phyloP scores from a whole-genome alignment of 2,113 vertebrate species.

The Caloenas nicobarica region DNA sequence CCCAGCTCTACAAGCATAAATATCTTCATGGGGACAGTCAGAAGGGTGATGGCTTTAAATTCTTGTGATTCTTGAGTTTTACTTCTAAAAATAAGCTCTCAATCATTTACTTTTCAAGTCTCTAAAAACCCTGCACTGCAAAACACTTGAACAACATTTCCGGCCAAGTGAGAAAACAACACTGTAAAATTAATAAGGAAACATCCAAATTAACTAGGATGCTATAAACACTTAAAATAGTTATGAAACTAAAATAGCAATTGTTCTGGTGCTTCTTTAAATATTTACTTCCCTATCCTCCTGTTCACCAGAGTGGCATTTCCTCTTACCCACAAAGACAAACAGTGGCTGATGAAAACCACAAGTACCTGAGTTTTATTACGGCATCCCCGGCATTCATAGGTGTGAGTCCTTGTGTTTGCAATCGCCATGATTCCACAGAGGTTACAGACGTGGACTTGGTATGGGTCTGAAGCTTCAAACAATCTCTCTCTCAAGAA shows the following conservation, averaged over 20 bases:
- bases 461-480: constrained; percentile 96
- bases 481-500: constrained; percentile 94
- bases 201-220: background rate
- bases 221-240: constrained; percentile 17
- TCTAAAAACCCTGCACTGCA: background rate
- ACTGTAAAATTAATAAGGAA: background rate
- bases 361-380: constrained; percentile 93
- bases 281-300: constrained; percentile 22
- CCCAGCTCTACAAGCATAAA: background rate
- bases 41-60: constrained; percentile 6
- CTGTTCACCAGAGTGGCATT: background rate
- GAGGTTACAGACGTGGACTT: constrained; percentile 96
- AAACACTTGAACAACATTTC: background rate
- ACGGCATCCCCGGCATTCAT: constrained; percentile 95
- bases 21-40: constrained; percentile 1
- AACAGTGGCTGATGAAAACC: background rate
- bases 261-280: constrained; percentile 27
- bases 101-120: background rate
- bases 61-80: background rate
- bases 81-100: background rate
- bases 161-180: background rate
- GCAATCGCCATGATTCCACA: constrained; percentile 98
- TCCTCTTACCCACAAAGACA: background rate
- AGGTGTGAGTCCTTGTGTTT: constrained; percentile 96
- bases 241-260: constrained; percentile 11